Evolutionary conservation across 64 coral and sea anemone species (phyloP), one percentile per base, ranked within the genome.

Genomic region (Actinia equina): DNA sequence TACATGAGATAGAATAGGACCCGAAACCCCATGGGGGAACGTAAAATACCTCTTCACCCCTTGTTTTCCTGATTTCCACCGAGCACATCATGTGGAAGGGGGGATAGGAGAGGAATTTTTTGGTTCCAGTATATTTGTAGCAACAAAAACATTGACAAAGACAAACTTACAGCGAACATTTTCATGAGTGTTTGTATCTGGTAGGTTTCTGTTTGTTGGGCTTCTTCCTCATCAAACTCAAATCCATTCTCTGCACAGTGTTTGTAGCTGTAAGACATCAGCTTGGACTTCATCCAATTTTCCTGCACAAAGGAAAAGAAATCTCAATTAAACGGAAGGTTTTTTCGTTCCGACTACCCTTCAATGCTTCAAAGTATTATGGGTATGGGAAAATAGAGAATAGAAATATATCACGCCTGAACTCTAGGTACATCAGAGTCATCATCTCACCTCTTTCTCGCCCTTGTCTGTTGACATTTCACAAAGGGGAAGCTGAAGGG

Each of bases 391-490:
- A n/a, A n/a, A n/a, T n/a, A n/a, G n/a, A n/a, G n/a, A n/a, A 77
- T 8, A 19, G 43, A n/a, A 8, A 77, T 26, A 77, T 77, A 0
- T 37, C 17, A 19, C 1, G 46, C 0, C 46, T 8, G 7, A 49
- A 49, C 74, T 12, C 17, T 17, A 20, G 25, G 25, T 77, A 37
- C 43, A 37, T 77, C 6, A 44, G 74, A 69, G n/a, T n/a, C n/a
- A n/a, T n/a, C 91, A 86, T 16, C 56, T 71, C 87, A 98, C 95
- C 95, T 98, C 95, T 43, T 94, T 81, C 42, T 92, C 92, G 22
- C 95, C 95, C 87, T 98, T 98, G 41, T 98, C 95, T 45, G 95
- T 98, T 6, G 92, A 84, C 92, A 98, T 91, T 83, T 98, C 95
- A 94, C 95, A 98, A 46, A 98, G 65, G 8, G 95, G 95, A 77